phyloP scores from a whole-genome alignment of 1,140 invertebrate genomes.

The Monochamus saltuarius region DNA sequence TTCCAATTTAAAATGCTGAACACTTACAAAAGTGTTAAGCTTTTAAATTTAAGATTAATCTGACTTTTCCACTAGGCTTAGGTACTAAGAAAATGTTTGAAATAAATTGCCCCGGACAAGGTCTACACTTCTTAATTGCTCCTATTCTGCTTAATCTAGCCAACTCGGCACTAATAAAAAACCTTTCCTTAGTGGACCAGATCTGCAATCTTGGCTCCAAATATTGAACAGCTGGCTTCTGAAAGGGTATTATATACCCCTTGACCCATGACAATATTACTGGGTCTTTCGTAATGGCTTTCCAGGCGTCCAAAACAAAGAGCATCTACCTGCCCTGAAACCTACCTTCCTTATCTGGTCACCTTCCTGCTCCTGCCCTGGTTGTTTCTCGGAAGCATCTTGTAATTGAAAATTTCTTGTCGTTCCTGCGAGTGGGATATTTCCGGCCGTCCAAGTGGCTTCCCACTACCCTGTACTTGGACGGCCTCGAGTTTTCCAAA shows the following conservation, averaged over 20 bases:
- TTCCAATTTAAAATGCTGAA: constrained; percentile 39
- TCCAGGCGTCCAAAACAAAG: constrained; percentile 1
- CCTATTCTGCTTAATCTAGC: neutral
- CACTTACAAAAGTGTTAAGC: constrained; percentile 30
- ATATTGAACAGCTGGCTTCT: neutral
- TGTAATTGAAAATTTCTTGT: neutral
- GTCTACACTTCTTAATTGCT: constrained; percentile 4
- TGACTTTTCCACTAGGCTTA: constrained; percentile 29
- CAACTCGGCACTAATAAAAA: neutral
- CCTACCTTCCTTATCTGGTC: neutral
- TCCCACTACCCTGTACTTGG: neutral
- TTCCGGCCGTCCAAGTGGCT: neutral
- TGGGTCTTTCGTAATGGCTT: constrained; percentile 1
- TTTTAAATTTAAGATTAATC: constrained; percentile 41
- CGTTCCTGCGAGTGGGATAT: neutral
- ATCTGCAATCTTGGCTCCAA: neutral
- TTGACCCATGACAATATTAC: constrained; percentile 8
- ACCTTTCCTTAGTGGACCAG: neutral
- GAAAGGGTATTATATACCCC: constrained; percentile 9
- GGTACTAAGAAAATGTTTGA: constrained; percentile 21
- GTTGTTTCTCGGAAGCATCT: neutral
- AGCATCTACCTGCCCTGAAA: neutral
- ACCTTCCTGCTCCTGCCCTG: neutral
- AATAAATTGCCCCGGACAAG: constrained; percentile 29
- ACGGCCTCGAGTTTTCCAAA: neutral